Evolutionary conservation across 1,140 invertebrate genomes (phyloP), one percentile per base, ranked within the genome.

Genomic region (Physella acuta): DNA sequence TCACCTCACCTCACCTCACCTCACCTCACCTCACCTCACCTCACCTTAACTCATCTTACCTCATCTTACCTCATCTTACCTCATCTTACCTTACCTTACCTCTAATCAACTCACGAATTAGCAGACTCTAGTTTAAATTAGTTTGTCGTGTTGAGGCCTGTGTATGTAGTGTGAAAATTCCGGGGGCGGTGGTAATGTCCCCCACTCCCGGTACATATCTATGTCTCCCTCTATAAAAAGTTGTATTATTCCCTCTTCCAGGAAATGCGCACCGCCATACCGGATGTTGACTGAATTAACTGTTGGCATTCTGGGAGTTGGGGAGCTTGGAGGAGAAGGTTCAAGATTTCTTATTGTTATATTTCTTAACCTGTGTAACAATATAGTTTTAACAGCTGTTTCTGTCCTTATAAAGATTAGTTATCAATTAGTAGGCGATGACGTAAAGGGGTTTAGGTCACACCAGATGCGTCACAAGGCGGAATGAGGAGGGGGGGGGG

Each of bases 291-390:
- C 39, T 1, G 62, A 64, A 2, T 26, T 64, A 1, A 11, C 62
- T 5, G 1, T 64, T 8, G 62, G 62, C 33, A 51, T 64, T 11
- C 62, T 67, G 17, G 64, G 64, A 24, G 4, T 67, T 4, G 64
- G 64, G 24, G 39, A 14, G 3, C 11, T 56, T 37, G 53, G 64
- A 16, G n/a, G 8, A 2, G 64, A 67, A 37, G 52, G 53, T 67
- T n/a, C n/a, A n/a, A n/a, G n/a, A n/a, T n/a, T n/a, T n/a, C n/a
- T n/a, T n/a, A n/a, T n/a, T n/a, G n/a, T n/a, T n/a, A n/a, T n/a
- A n/a, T n/a, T n/a, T n/a, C n/a, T n/a, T n/a, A n/a, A n/a, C n/a
- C n/a, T n/a, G n/a, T n/a, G n/a, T n/a, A n/a, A n/a, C n/a, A n/a
- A n/a, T n/a, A n/a, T n/a, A n/a, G n/a, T n/a, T n/a, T n/a, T n/a